These are phyloP conservation scores for Epinotia brunnichana DNA, from an alignment of 2,888 invertebrate genomes.

Conservation along the genomic window DNA sequence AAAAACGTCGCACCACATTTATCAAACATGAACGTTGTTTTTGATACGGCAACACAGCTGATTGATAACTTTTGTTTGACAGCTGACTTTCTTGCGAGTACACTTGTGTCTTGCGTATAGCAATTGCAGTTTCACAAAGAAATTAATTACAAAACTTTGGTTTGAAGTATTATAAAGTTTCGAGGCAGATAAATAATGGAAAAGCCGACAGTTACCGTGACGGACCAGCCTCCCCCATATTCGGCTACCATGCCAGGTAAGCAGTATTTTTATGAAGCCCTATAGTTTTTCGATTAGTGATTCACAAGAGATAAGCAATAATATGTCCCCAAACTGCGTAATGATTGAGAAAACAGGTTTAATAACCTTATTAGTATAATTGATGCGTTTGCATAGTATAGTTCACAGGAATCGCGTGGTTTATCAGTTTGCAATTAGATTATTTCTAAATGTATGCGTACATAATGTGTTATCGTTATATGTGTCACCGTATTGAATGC, in stretches of 20 bases:
- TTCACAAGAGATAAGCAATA: constrained; percentile 63
- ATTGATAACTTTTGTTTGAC: constrained; percentile 39
- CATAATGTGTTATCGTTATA: constrained; percentile 21
- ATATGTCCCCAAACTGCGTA: constrained; percentile 45
- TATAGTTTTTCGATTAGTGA: constrained; percentile 54
- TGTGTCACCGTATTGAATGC: constrained; percentile 26
- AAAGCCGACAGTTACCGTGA: constrained; percentile 64
- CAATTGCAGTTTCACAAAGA: constrained; percentile 26
- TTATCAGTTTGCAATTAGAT: not conserved
- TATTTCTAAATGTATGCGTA: constrained; percentile 8
- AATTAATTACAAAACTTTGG: constrained; percentile 20
- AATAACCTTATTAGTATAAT: not conserved
- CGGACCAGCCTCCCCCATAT: constrained; percentile 81
- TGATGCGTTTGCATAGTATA: not conserved
- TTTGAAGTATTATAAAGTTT: constrained; percentile 10
- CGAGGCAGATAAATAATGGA: constrained; percentile 62
- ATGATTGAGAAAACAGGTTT: constrained; percentile 33
- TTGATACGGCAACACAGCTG: constrained; percentile 29
- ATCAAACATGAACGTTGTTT: not conserved
- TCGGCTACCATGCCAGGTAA: constrained; percentile 74
- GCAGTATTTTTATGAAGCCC: constrained; percentile 51
- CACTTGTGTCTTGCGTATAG: not conserved
- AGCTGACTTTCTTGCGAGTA: constrained; percentile 43
- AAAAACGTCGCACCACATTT: too few relatives aligned
- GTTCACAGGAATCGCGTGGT: not conserved